phyloP scores from a whole-genome alignment of 2,797 vertebrate species.

The Sebastes melanostomus region DNA sequence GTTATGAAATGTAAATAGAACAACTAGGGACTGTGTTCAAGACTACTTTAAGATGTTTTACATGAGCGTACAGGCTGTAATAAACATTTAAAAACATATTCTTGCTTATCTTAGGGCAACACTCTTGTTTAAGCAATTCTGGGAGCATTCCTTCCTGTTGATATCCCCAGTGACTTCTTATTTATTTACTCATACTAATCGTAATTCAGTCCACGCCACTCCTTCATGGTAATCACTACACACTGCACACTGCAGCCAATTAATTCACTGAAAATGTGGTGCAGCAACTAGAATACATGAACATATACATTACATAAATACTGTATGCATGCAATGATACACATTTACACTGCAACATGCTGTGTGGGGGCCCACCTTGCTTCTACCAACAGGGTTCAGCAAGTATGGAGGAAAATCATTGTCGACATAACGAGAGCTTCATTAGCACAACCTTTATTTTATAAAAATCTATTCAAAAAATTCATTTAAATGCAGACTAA shows the following conservation, averaged over 20 bases:
- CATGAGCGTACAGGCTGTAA: not conserved
- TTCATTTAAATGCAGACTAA: not conserved
- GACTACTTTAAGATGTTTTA: not conserved
- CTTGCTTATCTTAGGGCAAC: constrained; percentile 18
- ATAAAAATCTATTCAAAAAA: not conserved
- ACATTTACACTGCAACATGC: constrained; percentile 33
- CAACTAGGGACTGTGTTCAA: not conserved
- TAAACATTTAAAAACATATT: constrained; percentile 20
- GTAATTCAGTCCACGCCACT: constrained; percentile 70
- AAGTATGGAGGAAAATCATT: not conserved
- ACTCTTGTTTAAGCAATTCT: constrained; percentile 39
- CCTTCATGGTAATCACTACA: constrained; percentile 71
- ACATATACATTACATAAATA: constrained; percentile 61
- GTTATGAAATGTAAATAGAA: constrained; percentile 3
- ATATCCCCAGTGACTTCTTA: constrained; percentile 57
- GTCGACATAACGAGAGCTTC: not conserved
- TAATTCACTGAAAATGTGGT: constrained; percentile 64
- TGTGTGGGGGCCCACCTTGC: constrained; percentile 13
- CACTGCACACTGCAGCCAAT: constrained; percentile 64
- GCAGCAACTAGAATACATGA: too few species aligned
- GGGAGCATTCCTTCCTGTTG: constrained; percentile 43
- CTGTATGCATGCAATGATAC: constrained; percentile 55
- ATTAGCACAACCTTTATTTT: not conserved
- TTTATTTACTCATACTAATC: constrained; percentile 76
- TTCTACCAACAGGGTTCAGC: not conserved